Base-by-base conservation (phyloP, 1,140 invertebrate species). In the Drosophila rhopaloa region DNA sequence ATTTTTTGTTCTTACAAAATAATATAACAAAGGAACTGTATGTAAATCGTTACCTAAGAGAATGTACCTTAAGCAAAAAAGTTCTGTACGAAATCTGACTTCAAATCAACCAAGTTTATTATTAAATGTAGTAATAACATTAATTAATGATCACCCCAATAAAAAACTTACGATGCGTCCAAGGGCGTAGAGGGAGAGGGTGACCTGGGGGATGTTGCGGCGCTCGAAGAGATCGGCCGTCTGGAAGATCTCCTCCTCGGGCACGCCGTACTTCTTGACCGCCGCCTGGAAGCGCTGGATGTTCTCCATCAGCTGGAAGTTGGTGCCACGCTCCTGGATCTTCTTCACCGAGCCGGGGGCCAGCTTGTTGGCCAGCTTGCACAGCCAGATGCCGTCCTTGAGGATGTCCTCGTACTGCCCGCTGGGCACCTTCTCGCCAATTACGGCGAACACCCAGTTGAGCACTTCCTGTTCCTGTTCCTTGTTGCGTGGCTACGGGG, bases 291-390 rank as follows among this genome's bases (percentile, higher is more conserved):
- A 99, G 93, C 97, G 95, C 93, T 98, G 97, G 84, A 99, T 97
- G 92, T 99, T 99, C 93, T 99, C 98, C 98, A 99, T 99, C 74
- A 99, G 94, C 81, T 99, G 98, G 93, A 99, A 99, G 81, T 98
- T 98, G 27, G 98, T 98, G 80, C 98, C 98, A 83, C 96, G 97
- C 46, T 96, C 95, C 93, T 99, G 98, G 67, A 99, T 99, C 93
- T 99, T 99, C 92, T 98, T 98, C 1, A 99, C 96, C 4, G 96
- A 97, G n/a, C 97, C 97, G 1, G 98, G 98, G 1, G 95, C 94
- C 56, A 99, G 94, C 94, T 99, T 98, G 93, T 99, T 99, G 91
- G 97, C 97, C 9, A 99, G 93, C 83, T 98, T 97, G 94, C 98
- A 99, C 4, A 99, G 94, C 50, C 99, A 93, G 19, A 98, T 95